Evolutionary conservation across 2,113 vertebrate species (phyloP).

Genomic region (Lepisosteus oculatus): DNA sequence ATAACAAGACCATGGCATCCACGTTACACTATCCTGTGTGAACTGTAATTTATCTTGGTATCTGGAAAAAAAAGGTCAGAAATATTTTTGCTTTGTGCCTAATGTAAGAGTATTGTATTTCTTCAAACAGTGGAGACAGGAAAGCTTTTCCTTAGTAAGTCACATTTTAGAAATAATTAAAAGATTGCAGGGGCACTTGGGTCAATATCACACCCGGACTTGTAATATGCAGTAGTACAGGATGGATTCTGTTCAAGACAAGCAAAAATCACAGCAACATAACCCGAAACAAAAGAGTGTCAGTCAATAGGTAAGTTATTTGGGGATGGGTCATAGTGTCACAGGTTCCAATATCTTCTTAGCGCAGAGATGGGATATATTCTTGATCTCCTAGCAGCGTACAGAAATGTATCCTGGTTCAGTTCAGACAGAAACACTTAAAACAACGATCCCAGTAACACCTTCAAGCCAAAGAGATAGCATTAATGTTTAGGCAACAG

Average conservation of each 20-base stretch:
- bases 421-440: constrained; percentile 6
- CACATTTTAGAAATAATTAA: neutral
- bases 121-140: too few species aligned
- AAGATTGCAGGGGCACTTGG: neutral
- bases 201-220: too few species aligned
- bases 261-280: neutral
- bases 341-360: neutral
- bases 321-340: neutral
- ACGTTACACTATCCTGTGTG: too few species aligned
- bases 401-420: neutral
- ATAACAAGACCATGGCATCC: too few species aligned
- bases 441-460: neutral
- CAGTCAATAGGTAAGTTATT: neutral
- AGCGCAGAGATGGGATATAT: neutral
- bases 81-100: neutral
- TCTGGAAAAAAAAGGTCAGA: too few species aligned
- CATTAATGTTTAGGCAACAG: neutral
- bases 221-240: neutral
- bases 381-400: neutral
- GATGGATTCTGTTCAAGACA: constrained; percentile 3
- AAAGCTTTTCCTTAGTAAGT: too few species aligned
- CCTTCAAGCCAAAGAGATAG: neutral
- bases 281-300: neutral
- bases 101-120: neutral
- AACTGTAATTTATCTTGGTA: too few species aligned